phyloP scores from a whole-genome alignment of 2,888 invertebrate genomes.

The Eilema caniola region DNA sequence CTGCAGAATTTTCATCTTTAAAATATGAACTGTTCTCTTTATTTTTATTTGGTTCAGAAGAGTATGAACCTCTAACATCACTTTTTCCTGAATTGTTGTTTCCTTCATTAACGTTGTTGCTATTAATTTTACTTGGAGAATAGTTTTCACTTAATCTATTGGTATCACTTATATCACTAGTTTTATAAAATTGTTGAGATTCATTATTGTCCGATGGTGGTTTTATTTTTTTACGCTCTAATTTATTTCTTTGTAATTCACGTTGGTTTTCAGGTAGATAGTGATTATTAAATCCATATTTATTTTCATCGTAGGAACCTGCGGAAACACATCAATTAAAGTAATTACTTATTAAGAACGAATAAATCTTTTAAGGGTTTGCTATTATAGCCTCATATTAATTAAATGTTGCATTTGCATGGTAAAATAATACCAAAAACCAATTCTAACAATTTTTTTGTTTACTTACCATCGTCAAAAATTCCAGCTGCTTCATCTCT shows the following conservation, averaged over 20 bases:
- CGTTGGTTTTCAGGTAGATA: slow-evolving; percentile 40
- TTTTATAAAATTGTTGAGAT: slow-evolving; percentile 8
- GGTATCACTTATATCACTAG: neutral
- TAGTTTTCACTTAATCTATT: neutral
- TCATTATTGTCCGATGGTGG: slow-evolving; percentile 26
- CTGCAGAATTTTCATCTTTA: no score
- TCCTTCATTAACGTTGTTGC: neutral
- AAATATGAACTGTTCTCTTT: neutral
- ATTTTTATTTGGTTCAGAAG: neutral
- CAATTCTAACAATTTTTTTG: neutral
- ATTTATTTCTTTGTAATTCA: slow-evolving; percentile 3
- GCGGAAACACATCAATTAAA: slow-evolving; percentile 28
- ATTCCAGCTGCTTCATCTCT: slow-evolving; percentile 68
- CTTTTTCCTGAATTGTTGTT: neutral
- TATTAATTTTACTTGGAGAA: neutral
- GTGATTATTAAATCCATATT: slow-evolving; percentile 73
- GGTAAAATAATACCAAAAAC: no score
- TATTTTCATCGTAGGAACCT: slow-evolving; percentile 75
- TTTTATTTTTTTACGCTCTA: neutral
- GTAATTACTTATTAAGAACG: neutral
- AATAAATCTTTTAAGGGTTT: neutral
- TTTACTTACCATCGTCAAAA: slow-evolving; percentile 70
- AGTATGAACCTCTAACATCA: neutral
- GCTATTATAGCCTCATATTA: neutral
- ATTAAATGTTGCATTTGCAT: no score